A percentile compares a stretch with the other conserved stretches of the same genome.
Evolutionary conservation across 1,140 invertebrate species (phyloP).

Genomic region (Druon quercuslanigerum): DNA sequence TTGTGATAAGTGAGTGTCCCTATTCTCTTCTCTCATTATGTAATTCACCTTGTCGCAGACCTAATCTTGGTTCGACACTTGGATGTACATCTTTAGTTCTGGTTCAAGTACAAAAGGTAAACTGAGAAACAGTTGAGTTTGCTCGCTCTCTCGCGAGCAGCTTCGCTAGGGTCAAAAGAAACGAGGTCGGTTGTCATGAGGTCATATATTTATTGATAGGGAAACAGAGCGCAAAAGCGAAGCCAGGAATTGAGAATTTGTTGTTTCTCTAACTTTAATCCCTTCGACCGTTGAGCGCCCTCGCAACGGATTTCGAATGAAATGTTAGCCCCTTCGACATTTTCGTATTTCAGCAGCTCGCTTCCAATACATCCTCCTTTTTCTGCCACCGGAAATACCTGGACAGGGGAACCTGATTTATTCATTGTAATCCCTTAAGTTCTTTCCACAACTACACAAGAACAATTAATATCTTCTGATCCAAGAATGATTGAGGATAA

Average conservation of each 20-base stretch:
- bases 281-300: neutral
- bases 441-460: neutral
- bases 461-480: neutral
- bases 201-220: neutral
- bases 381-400: slow-evolving; percentile 8
- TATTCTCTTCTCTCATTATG: neutral
- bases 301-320: neutral
- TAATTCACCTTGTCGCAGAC: neutral
- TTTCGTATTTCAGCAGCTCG: slow-evolving; percentile 6
- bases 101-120: neutral
- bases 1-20: too few species aligned
- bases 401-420: neutral
- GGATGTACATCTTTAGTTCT: neutral
- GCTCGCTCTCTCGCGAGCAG: neutral
- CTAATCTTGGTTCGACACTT: neutral
- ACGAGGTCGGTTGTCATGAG: neutral
- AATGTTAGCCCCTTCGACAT: neutral
- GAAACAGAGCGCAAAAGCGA: slow-evolving; percentile 15
- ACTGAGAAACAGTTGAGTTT: neutral
- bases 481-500: neutral
- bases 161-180: neutral
- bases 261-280: neutral
- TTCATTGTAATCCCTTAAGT: neutral
- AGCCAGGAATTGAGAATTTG: slow-evolving; percentile 7
- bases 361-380: neutral